Percentiles rank a stretch among this genome's conserved stretches.
phyloP scores from a whole-genome alignment of 2,113 vertebrate species.

The Urocitellus parryii region DNA sequence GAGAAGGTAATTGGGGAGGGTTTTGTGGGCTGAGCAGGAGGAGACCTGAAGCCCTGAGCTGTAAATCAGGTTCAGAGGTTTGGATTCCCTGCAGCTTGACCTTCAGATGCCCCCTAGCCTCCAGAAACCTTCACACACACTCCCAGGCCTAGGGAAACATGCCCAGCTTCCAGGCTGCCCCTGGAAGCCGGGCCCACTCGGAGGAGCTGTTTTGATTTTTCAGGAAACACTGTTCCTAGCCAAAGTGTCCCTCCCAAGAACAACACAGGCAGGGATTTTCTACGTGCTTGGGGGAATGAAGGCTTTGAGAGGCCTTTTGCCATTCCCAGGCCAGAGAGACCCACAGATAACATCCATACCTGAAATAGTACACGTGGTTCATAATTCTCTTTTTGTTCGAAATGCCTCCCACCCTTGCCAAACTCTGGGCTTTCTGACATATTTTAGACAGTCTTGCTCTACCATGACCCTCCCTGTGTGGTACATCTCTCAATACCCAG shows the following conservation, averaged over 20 bases:
- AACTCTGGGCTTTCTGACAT: not conserved
- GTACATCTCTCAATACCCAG: not conserved
- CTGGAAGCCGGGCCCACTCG: slow-evolving; percentile 49
- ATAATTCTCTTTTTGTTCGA: not conserved
- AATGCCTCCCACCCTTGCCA: not conserved
- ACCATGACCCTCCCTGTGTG: not conserved
- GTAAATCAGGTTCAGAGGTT: slow-evolving; percentile 71
- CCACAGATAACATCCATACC: not conserved
- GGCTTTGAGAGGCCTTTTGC: not conserved
- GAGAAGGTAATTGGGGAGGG: slow-evolving; percentile 39
- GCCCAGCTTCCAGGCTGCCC: slow-evolving; percentile 46
- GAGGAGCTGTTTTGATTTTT: slow-evolving; percentile 77
- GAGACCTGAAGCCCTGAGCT: not conserved
- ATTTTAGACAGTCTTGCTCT: not conserved
- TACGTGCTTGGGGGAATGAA: not conserved
- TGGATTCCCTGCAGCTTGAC: slow-evolving; percentile 64
- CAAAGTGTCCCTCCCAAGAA: slow-evolving; percentile 72
- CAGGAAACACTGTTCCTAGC: slow-evolving; percentile 69
- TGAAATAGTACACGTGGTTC: not conserved
- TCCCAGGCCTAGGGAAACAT: slow-evolving; percentile 44
- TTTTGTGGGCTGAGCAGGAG: slow-evolving; percentile 49
- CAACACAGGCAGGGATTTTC: slow-evolving; percentile 63
- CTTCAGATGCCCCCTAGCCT: slow-evolving; percentile 43
- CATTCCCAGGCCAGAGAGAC: not conserved
- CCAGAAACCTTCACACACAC: slow-evolving; percentile 9